Evolutionary conservation across 2,888 invertebrate genomes (phyloP), one percentile per base, ranked within the genome.

Genomic region (Ectemnius lituratus): DNA sequence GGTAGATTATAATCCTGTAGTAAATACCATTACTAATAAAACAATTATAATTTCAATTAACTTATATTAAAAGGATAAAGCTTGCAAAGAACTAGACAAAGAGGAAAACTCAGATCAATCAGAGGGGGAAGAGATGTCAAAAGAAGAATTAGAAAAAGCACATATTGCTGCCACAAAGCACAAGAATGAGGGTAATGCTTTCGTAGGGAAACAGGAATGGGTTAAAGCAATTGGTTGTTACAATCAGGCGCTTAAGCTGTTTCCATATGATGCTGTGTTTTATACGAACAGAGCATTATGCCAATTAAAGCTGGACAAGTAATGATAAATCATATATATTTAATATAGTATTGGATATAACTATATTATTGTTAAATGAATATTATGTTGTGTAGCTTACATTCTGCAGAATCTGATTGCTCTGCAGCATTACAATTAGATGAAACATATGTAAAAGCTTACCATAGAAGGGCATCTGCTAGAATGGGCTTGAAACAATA

Each of bases 241-340:
- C 89, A 95, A 94, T 57, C 94, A 95, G 88, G 99, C 99, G 0
- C 97, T 99, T 52, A 94, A 96, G 73, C 91, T 95, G 70, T 96
- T 96, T 84, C 93, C 95, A 8, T 93, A 94, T 88, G 94, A 97
- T 89, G 94, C 97, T 2, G 93, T 96, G 14, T 96, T 96, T 88
- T 97, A 94, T 86, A 96, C 97, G 0, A 98, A 98, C 90, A 93
- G 98, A 82, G 98, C 97, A 1, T 92, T 98, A 67, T 98, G 98
- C 84, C 94, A 95, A 78, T 92, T 98, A 11, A 97, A 97, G 91
- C 93, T 94, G 82, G 94, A 96, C 78, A 94, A 94, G 96, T 97
- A 91, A 90, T 92, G 91, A 68, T 63, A 18, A 4, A 37, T 23
- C 6, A 13, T 11, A 65, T 6, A 37, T 59, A 23, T 18, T 16